Evolutionary conservation across 1,140 invertebrate species (phyloP), one percentile per base, ranked within the genome.

Genomic region (Drosophila carrolli): DNA sequence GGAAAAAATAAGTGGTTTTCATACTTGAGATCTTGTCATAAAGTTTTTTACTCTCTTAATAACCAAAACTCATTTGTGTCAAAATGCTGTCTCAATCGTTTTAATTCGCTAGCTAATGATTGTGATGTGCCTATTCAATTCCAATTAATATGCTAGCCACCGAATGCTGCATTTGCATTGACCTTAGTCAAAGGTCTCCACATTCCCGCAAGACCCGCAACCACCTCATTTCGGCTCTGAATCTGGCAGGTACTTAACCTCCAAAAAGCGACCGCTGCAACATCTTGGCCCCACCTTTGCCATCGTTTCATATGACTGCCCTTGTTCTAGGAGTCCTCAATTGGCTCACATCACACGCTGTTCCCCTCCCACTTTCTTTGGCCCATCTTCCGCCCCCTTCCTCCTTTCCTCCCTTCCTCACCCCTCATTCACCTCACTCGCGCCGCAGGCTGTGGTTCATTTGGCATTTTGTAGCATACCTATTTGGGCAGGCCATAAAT

Each of bases 391-490:
- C 23, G 23, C 23, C 48, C 47, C 9, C 16, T 14, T 35, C 9
- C 6, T 19, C 29, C 9, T 35, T 14, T 35, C 9, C 6, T 19
- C 29, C 9, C 27, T 35, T 50, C 6, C 14, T 1, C 27, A 2
- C 5, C 47, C 13, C 7, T 9, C 37, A 11, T 38, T 38, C 37
- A 38, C 37, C 38, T 40, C 8, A 37, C 50, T 16, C 14, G 35
- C 14, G 50, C 50, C 50, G 32, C 50, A 53, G 50, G 50, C 32
- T 53, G 50, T 37, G 50, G 50, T 14, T 53, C 50, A 53, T 53
- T 53, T 53, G 50, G n/a, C 14, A 14, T 53, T 53, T 19, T 19
- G 50, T 19, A 37, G 50, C 50, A 19, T 53, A 53, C 50, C 32
- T 53, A 53, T 53, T 53, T 37, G 50, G 50, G 50, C 50, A 37